Conservation (phyloP, 2,888 invertebrate genomes). For the Noctua janthe region DNA sequence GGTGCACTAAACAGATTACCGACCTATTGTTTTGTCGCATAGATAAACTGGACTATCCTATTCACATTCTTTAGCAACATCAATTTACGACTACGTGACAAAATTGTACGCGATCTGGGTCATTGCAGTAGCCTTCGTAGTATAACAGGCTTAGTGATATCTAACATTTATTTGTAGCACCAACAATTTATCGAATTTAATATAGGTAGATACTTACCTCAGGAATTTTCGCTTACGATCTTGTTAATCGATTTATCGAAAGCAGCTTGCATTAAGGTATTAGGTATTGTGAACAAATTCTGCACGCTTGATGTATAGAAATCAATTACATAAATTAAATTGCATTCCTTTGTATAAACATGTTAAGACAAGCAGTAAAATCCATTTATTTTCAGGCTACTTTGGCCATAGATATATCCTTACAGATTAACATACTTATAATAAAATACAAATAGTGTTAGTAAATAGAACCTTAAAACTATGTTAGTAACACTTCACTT, state of each 20-base stretch:
- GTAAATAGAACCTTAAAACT: too few relatives aligned
- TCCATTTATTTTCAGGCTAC: too few relatives aligned
- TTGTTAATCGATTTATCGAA: constrained; percentile 8
- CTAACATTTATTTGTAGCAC: constrained; percentile 13
- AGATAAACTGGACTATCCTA: neutral
- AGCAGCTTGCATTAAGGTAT: neutral
- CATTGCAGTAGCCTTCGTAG: constrained; percentile 34
- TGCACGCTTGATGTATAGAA: neutral
- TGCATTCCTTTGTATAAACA: neutral
- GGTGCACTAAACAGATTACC: constrained; percentile 6
- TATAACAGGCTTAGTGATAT: constrained; percentile 40
- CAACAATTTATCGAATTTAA: constrained; percentile 7
- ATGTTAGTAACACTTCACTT: too few relatives aligned
- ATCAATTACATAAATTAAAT: neutral
- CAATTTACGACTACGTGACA: constrained; percentile 44
- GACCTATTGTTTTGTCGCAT: constrained; percentile 1
- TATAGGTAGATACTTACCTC: neutral
- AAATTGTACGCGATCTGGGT: constrained; percentile 48
- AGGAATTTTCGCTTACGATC: neutral
- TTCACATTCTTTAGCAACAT: constrained; percentile 35
- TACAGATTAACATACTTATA: too few relatives aligned
- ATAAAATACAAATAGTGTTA: too few relatives aligned
- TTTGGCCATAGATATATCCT: too few relatives aligned
- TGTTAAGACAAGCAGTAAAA: neutral
- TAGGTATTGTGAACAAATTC: neutral